Evolutionary conservation across 2,888 invertebrate genomes (phyloP), one percentile per base, ranked within the genome.

Genomic region (Ornithoptera alexandrae): DNA sequence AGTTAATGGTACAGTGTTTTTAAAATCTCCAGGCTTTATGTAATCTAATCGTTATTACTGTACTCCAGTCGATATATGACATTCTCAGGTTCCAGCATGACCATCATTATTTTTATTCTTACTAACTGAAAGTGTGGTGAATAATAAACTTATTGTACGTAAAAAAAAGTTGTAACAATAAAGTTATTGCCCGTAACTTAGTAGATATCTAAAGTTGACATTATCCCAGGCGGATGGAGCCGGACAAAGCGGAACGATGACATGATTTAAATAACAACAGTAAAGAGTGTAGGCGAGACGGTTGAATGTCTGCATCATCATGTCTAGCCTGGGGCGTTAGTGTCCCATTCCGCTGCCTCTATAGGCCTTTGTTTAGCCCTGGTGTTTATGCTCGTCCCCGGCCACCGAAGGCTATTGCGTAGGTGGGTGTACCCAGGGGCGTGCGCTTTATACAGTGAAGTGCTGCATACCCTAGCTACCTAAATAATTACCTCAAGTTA

Each of bases 311-410:
- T 59, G 8, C 36, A 59, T 53, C 42, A 62, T 57, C 46, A 12
- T 24, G 69, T 69, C 65, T 69, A n/a, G 69, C 69, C 57, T 8
- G 6, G 42, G 30, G 61, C 69, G 30, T 42, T 59, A 42, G 65
- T 53, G 60, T 68, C 65, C 30, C 65, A 65, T 24, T 69, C 46
- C 30, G 53, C 17, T 57, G 62, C 62, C 12, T 69, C 65, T 69
- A 62, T 69, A 69, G 69, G 69, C 65, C 65, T 69, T 69, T 69
- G 69, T 69, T 69, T 46, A 20, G 30, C 62, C 50, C 18, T 42
- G 8, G 10, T n/a, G 56, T 57, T 30, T 24, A 24, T 30, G 57
- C 50, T 56, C 20, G 8, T 57, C 53, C 17, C 20, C 46, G n/a
- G 57, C 57, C 24, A 56, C 65, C 61, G 61, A 24, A n/a, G 20